These are phyloP conservation scores for Melipona beecheii DNA, from an alignment of 2,888 invertebrate genomes.

Conservation along the genomic window DNA sequence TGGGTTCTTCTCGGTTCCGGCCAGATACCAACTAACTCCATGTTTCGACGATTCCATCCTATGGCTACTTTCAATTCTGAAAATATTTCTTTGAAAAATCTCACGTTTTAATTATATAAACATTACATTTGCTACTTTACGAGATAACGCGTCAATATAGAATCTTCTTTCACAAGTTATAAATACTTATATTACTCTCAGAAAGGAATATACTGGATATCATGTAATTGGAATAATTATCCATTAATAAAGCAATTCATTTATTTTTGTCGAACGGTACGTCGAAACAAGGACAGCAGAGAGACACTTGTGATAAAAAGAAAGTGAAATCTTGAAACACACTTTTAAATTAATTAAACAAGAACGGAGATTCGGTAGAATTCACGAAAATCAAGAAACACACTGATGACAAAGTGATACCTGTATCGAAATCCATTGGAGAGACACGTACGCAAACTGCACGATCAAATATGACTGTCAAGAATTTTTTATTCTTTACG, in stretches of 20 bases:
- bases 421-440: conserved; percentile 32
- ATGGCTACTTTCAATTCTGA: conserved; percentile 57
- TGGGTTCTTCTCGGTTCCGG: conserved; percentile 51
- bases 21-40: conserved; percentile 70
- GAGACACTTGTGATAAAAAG: too few species aligned
- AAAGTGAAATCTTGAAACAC: too few species aligned
- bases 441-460: not conserved
- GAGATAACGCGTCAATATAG: too few species aligned
- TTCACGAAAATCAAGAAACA: not conserved
- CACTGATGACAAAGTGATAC: not conserved
- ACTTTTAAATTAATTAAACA: too few species aligned
- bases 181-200: too few species aligned
- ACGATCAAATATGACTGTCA: conserved; percentile 7
- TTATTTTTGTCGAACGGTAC: too few species aligned
- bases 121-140: too few species aligned
- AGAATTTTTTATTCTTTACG: conserved; percentile 2
- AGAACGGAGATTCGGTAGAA: not conserved
- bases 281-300: too few species aligned
- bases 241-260: too few species aligned
- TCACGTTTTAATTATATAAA: not conserved
- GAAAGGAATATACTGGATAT: too few species aligned
- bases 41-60: conserved; percentile 63
- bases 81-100: not conserved
- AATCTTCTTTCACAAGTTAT: too few species aligned
- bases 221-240: too few species aligned